phyloP scores from a whole-genome alignment of 2,888 invertebrate genomes.

The Harpalus rufipes region DNA sequence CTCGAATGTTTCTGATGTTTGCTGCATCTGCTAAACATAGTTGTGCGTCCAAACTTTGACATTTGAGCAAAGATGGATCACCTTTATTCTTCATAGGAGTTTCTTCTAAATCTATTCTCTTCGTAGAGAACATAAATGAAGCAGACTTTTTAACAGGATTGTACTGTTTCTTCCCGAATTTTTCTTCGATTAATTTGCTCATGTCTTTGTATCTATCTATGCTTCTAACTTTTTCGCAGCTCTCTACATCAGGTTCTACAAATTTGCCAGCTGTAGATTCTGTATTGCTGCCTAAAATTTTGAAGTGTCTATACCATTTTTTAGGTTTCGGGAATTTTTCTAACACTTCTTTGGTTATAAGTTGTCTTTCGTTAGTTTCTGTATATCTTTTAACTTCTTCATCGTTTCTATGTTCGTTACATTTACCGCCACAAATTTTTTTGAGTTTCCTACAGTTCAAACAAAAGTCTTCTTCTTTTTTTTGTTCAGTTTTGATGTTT shows the following conservation, averaged over 20 bases:
- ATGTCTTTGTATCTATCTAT: conserved; percentile 86
- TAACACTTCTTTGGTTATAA: conserved; percentile 73
- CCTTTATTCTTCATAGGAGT: conserved; percentile 70
- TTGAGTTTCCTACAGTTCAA: conserved; percentile 68
- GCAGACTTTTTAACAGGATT: conserved; percentile 75
- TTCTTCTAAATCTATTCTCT: conserved; percentile 73
- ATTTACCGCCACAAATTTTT: conserved; percentile 68
- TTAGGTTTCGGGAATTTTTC: conserved; percentile 79
- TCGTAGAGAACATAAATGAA: conserved; percentile 75
- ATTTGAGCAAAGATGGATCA: conserved; percentile 73
- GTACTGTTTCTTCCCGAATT: conserved; percentile 79
- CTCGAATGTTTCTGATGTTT: conserved; percentile 38
- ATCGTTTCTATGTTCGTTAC: conserved; percentile 60
- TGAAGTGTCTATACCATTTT: conserved; percentile 84
- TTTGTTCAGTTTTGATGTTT: conserved; percentile 70
- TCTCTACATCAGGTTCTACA: conserved; percentile 79
- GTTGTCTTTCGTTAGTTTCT: conserved; percentile 71
- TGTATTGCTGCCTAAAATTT: conserved; percentile 77
- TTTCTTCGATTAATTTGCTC: conserved; percentile 85
- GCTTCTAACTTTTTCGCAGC: conserved; percentile 83
- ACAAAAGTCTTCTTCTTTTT: conserved; percentile 63
- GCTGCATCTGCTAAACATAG: conserved; percentile 71
- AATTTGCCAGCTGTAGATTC: conserved; percentile 52
- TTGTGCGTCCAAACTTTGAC: conserved; percentile 74
- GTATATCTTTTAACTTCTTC: conserved; percentile 65